Evolutionary conservation across 2,888 invertebrate species (phyloP).

Genomic region (Nudaria mundana): DNA sequence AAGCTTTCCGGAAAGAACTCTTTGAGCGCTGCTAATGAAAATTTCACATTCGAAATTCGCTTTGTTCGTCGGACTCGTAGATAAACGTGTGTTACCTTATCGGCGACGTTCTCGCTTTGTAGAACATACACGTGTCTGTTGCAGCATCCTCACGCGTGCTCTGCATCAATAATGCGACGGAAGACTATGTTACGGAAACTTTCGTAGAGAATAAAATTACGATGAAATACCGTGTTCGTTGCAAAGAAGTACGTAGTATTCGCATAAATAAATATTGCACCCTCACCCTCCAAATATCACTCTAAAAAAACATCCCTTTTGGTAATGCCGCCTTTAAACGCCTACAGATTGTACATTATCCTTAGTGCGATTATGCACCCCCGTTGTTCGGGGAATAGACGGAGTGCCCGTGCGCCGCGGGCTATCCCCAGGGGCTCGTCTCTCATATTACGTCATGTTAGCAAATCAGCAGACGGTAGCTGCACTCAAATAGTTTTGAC

Average conservation of each 20-base stretch:
- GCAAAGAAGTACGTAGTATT: conserved; percentile 70
- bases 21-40: conserved; percentile 76
- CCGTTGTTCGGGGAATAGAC: conserved; percentile 77
- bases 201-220: conserved; percentile 57
- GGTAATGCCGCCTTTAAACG: conserved; percentile 80
- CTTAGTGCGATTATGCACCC: conserved; percentile 82
- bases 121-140: conserved; percentile 54
- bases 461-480: conserved; percentile 50
- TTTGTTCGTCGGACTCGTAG: conserved; percentile 63
- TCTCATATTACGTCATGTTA: conserved; percentile 78
- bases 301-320: conserved; percentile 81
- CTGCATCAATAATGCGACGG: conserved; percentile 64
- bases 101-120: conserved; percentile 67
- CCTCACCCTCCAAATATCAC: conserved; percentile 77
- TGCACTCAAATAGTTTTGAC: conserved; percentile 27
- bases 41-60: conserved; percentile 72
- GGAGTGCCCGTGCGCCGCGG: conserved; percentile 68
- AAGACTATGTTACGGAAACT: conserved; percentile 43
- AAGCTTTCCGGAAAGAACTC: conserved; percentile 70
- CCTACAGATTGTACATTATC: conserved; percentile 82
- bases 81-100: conserved; percentile 66
- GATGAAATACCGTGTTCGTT: conserved; percentile 58
- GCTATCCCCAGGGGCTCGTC: conserved; percentile 68
- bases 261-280: conserved; percentile 80
- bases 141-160: conserved; percentile 59